Conservation (phyloP, 2,113 vertebrate species). For the Sclerurus mexicanus region DNA sequence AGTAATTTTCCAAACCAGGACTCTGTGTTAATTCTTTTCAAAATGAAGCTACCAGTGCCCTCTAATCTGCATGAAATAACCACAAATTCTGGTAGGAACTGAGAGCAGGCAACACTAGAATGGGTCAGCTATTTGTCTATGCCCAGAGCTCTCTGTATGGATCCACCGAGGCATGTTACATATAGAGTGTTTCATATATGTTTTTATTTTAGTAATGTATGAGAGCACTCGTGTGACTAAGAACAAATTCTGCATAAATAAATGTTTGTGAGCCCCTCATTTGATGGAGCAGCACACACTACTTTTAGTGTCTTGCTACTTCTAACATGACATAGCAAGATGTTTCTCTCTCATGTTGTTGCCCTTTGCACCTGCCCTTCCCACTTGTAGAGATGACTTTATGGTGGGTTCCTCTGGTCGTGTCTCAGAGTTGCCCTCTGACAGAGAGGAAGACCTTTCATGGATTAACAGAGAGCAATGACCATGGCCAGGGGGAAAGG, state of each 20-base stretch:
- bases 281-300: not conserved
- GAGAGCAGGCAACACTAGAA: not conserved
- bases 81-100: not conserved
- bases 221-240: not conserved
- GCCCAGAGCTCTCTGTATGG: not conserved
- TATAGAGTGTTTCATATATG: not conserved
- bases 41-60: not conserved
- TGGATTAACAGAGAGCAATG: not conserved
- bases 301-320: not conserved
- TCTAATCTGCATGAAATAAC: not conserved
- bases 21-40: not conserved
- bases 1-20: not conserved
- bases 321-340: rapidly evolving
- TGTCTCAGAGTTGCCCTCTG: not conserved
- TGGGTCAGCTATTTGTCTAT: not conserved
- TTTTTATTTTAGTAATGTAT: not conserved
- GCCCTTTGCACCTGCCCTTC: not conserved
- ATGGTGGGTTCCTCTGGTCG: not conserved
- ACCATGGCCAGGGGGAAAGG: not conserved
- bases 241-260: not conserved
- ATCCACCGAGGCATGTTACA: not conserved
- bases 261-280: not conserved
- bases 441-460: not conserved
- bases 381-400: not conserved
- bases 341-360: not conserved